These are phyloP conservation scores for Ophion obscuratus DNA, from an alignment of 2,888 invertebrate species.

Conservation along the genomic window DNA sequence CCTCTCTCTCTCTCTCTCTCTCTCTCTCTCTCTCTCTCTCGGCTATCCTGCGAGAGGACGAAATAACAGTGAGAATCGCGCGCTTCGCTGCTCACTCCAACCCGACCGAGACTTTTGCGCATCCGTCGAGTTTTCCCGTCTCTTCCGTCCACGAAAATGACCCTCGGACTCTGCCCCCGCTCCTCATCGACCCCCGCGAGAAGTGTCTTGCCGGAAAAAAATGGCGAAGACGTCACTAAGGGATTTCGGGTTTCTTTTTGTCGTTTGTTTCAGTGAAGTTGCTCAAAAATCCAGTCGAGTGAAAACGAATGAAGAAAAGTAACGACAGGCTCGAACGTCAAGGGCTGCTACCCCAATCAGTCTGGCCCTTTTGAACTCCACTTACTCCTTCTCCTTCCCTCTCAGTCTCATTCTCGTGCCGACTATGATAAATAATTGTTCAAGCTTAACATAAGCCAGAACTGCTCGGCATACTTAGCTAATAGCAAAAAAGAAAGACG, in stretches of 20 bases:
- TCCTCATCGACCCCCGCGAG: slow-evolving; percentile 13
- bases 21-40: neutral
- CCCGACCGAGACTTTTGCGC: slow-evolving; percentile 14
- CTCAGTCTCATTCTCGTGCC: slow-evolving; percentile 47
- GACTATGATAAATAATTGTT: slow-evolving; percentile 82
- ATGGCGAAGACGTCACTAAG: neutral
- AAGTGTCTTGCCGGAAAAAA: neutral
- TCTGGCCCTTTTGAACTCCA: neutral
- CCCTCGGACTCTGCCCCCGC: slow-evolving; percentile 29
- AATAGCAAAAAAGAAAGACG: slow-evolving; percentile 78
- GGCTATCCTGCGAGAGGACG: slow-evolving; percentile 30
- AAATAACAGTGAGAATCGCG: slow-evolving; percentile 51
- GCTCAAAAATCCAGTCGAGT: neutral
- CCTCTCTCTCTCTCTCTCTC: no score
- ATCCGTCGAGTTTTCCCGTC: slow-evolving; percentile 23
- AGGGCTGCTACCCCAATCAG: neutral
- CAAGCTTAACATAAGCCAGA: slow-evolving; percentile 82
- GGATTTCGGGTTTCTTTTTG: neutral
- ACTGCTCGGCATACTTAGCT: slow-evolving; percentile 80
- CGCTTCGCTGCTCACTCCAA: slow-evolving; percentile 52
- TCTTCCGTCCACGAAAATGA: slow-evolving; percentile 57
- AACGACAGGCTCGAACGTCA: neutral
- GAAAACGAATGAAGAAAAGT: slow-evolving; percentile 14
- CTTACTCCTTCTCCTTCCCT: neutral
- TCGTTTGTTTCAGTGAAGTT: neutral